These are phyloP conservation scores for Kryptolebias ocellatus DNA, from an alignment of 2,797 vertebrate species.

Conservation along the genomic window DNA sequence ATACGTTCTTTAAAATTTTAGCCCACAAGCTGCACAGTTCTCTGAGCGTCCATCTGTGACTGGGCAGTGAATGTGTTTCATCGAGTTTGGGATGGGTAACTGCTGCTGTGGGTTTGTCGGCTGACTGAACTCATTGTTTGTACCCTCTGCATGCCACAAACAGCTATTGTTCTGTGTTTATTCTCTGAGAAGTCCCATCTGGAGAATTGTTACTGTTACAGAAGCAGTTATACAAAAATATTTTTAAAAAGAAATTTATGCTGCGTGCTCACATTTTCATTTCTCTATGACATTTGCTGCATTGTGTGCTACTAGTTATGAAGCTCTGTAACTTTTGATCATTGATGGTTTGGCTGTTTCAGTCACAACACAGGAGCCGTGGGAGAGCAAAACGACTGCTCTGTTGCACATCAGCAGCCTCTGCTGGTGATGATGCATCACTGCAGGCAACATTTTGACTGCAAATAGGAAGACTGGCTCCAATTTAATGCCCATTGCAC, in stretches of 20 bases:
- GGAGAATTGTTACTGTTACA: background rate
- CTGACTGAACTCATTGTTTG: constrained; percentile 15
- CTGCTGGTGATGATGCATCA: background rate
- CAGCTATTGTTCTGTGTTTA: constrained; percentile 24
- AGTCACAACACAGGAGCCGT: too few relatives aligned
- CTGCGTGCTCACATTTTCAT: too few relatives aligned
- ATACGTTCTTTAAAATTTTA: background rate
- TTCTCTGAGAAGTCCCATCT: background rate
- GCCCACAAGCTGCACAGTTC: background rate
- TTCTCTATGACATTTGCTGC: too few relatives aligned
- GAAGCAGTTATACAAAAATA: too few relatives aligned
- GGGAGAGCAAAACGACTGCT: too few relatives aligned
- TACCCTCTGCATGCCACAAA: constrained; percentile 22
- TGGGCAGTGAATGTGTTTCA: background rate
- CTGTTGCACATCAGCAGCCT: background rate
- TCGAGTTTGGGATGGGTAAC: background rate
- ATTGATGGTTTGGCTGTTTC: too few relatives aligned
- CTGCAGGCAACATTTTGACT: background rate
- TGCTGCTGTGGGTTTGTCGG: background rate
- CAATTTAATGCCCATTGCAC: too few relatives aligned
- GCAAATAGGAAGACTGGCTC: too few relatives aligned
- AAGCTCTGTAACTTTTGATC: too few relatives aligned
- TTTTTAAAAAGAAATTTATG: too few relatives aligned
- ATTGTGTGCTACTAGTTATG: too few relatives aligned
- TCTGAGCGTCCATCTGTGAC: background rate